Evolutionary conservation across 2,888 invertebrate genomes (phyloP).

Genomic region (Monopis laevigella): DNA sequence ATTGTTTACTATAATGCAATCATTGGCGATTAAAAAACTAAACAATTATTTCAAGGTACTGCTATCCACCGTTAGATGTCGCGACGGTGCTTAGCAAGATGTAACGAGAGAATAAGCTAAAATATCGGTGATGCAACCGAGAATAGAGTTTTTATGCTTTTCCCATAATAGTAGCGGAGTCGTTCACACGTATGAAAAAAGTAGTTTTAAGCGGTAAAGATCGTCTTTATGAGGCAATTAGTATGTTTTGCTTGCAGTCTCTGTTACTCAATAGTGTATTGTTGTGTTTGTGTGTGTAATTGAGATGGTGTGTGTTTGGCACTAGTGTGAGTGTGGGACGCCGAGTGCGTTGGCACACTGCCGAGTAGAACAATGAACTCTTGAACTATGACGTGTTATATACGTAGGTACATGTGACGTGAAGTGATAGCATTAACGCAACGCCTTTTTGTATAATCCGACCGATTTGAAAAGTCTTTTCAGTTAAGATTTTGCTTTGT

Average conservation of each 20-base stretch:
- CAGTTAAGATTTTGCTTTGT: too few species aligned
- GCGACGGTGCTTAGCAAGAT: constrained; percentile 8
- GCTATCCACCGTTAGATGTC: too few species aligned
- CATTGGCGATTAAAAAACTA: too few species aligned
- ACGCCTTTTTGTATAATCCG: background rate
- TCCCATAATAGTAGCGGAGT: background rate
- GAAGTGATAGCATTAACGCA: constrained; percentile 5
- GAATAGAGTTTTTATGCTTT: background rate
- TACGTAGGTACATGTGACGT: constrained; percentile 36
- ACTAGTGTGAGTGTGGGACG: constrained; percentile 14
- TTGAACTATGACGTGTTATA: constrained; percentile 41
- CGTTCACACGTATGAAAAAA: too few species aligned
- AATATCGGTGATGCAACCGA: constrained; percentile 22
- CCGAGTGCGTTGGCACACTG: constrained; percentile 59
- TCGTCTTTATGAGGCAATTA: too few species aligned
- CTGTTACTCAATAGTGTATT: too few species aligned
- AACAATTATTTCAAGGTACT: too few species aligned
- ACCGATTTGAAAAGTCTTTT: background rate
- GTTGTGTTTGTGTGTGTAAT: background rate
- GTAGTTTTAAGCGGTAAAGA: too few species aligned
- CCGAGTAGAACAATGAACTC: constrained; percentile 63
- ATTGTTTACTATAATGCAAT: too few species aligned
- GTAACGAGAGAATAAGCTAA: constrained; percentile 20
- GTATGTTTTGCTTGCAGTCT: too few species aligned
- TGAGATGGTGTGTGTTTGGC: background rate